These are phyloP conservation scores for Acanthosepion lycidas DNA, from an alignment of 2,888 invertebrate species.

Conservation along the genomic window DNA sequence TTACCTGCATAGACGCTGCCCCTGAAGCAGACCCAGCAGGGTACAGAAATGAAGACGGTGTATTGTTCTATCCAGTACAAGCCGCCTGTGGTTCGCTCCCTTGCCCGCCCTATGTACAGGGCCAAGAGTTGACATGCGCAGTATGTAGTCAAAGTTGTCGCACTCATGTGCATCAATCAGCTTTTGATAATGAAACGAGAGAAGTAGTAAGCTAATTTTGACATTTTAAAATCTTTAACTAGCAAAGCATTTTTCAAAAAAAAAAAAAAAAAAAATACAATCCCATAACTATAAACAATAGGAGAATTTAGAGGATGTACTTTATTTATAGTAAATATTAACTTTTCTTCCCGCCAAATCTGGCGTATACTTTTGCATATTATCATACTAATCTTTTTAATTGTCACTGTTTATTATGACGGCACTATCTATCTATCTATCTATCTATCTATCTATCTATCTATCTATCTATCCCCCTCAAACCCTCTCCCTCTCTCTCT, in stretches of 20 bases:
- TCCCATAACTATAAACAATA: too few relatives aligned
- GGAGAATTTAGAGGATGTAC: too few relatives aligned
- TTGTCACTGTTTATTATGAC: too few relatives aligned
- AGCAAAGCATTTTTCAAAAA: not conserved
- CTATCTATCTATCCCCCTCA: not conserved
- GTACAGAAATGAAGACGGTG: slow-evolving; percentile 50
- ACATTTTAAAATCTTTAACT: too few relatives aligned
- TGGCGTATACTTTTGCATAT: too few relatives aligned
- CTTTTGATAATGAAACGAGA: too few relatives aligned
- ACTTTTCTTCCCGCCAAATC: too few relatives aligned
- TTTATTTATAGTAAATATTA: too few relatives aligned
- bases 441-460: slow-evolving; percentile 46
- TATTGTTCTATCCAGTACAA: slow-evolving; percentile 54
- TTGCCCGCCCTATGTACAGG: slow-evolving; percentile 56
- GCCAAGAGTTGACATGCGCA: slow-evolving; percentile 56
- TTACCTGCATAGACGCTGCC: slow-evolving; percentile 53
- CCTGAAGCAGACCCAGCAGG: slow-evolving; percentile 54
- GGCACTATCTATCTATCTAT: not conserved
- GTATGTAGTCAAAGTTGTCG: slow-evolving; percentile 53
- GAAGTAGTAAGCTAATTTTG: not conserved
- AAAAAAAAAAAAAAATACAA: too few relatives aligned
- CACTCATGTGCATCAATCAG: too few relatives aligned
- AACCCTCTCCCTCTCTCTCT: slow-evolving; percentile 45
- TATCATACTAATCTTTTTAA: too few relatives aligned
- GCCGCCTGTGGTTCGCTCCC: slow-evolving; percentile 57